Conservation (phyloP, 2,888 invertebrate genomes). For the Fragum sueziense region DNA sequence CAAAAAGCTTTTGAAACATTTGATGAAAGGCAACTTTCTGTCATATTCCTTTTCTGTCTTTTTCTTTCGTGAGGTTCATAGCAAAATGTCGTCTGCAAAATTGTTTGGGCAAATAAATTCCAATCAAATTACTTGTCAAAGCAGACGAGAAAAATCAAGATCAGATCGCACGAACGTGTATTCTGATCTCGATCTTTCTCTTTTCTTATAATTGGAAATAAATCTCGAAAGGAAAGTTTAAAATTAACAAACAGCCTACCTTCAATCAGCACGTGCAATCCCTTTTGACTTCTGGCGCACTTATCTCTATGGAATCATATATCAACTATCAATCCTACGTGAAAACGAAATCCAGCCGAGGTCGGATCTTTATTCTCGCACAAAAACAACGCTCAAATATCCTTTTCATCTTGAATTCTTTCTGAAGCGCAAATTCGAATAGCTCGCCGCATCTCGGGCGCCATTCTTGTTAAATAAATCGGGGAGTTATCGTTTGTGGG, state of each 20-base stretch:
- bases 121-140: too few species aligned
- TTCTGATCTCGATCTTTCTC: neutral
- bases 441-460: constrained; percentile 1
- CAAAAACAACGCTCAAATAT: neutral
- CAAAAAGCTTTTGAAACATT: too few species aligned
- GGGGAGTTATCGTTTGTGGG: too few species aligned
- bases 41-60: too few species aligned
- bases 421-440: constrained; percentile 18
- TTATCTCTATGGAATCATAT: neutral
- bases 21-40: too few species aligned
- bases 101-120: too few species aligned
- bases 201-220: too few species aligned
- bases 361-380: neutral
- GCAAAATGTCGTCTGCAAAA: too few species aligned
- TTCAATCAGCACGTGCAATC: neutral
- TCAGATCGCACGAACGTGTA: neutral
- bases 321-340: neutral
- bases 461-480: neutral
- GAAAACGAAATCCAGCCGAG: neutral
- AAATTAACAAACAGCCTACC: neutral
- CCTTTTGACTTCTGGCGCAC: neutral
- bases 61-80: too few species aligned
- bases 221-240: too few species aligned
- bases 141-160: too few species aligned
- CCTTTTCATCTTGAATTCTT: constrained; percentile 22